Evolutionary conservation across 2,113 vertebrate species (phyloP).

Genomic region (Salvelinus alpinus): DNA sequence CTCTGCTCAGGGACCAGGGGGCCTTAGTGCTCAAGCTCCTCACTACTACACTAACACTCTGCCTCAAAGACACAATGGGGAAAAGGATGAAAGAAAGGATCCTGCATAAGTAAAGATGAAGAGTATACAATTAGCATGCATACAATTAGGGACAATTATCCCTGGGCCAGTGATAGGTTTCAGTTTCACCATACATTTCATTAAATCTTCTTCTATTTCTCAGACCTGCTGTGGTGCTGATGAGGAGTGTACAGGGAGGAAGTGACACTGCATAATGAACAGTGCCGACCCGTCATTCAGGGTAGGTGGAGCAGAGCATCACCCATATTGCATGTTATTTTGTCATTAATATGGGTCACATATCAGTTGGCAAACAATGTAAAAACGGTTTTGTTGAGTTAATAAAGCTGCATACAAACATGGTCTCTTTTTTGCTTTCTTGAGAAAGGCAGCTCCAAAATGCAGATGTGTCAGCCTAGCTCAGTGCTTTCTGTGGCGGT

Average conservation of each 20-base stretch:
- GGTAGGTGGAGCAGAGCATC: too few relatives aligned
- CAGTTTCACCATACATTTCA: background rate
- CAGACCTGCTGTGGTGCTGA: background rate
- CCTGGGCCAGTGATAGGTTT: background rate
- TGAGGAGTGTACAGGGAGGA: background rate
- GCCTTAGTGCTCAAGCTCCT: background rate
- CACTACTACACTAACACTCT: background rate
- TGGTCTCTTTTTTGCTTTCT: too few relatives aligned
- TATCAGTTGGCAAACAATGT: too few relatives aligned
- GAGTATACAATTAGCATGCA: background rate
- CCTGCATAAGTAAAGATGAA: background rate
- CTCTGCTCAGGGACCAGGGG: background rate
- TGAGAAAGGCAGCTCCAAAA: too few relatives aligned
- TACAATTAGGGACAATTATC: slow-evolving; percentile 1
- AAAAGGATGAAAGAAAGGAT: background rate
- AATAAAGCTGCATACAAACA: too few relatives aligned
- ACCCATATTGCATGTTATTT: too few relatives aligned
- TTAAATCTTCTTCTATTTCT: background rate
- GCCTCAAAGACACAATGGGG: background rate
- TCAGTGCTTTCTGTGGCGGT: too few relatives aligned
- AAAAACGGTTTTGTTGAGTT: too few relatives aligned
- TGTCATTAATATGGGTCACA: too few relatives aligned
- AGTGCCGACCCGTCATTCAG: too few relatives aligned
- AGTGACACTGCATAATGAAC: background rate
- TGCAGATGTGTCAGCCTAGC: too few relatives aligned